Conservation (phyloP, 2,888 invertebrate genomes). For the Rutpela maculata region DNA sequence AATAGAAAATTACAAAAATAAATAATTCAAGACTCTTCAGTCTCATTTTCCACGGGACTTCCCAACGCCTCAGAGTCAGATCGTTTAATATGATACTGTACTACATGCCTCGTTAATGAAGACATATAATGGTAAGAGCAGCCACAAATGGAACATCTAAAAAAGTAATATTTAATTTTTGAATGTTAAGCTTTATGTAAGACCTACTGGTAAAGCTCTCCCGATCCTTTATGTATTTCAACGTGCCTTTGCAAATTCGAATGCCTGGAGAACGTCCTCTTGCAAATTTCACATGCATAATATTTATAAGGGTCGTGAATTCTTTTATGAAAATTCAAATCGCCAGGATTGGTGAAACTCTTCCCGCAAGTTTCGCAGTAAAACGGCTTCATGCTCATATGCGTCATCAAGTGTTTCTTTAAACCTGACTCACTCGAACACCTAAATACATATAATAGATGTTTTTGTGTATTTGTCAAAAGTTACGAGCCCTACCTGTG, state of each 20-base stretch:
- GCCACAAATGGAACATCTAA: constrained; percentile 68
- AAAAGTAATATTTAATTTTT: constrained; percentile 39
- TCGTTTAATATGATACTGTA: constrained; percentile 66
- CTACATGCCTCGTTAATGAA: constrained; percentile 70
- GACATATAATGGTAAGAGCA: constrained; percentile 70
- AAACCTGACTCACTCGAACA: constrained; percentile 72
- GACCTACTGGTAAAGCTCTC: constrained; percentile 59
- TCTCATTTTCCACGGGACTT: background rate
- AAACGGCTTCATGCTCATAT: constrained; percentile 63
- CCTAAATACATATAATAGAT: constrained; percentile 60
- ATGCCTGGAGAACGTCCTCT: constrained; percentile 68
- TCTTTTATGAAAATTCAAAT: constrained; percentile 73
- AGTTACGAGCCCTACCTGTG: background rate
- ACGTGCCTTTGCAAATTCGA: constrained; percentile 68
- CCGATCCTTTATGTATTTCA: constrained; percentile 66
- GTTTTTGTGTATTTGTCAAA: too few species aligned
- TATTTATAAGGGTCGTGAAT: constrained; percentile 65
- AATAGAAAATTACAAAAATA: constrained; percentile 5
- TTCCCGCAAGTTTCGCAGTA: constrained; percentile 73
- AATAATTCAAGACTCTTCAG: background rate
- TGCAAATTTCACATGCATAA: constrained; percentile 65
- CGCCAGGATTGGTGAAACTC: constrained; percentile 70
- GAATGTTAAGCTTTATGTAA: background rate
- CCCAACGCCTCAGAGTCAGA: background rate
- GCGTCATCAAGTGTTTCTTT: constrained; percentile 73